Conservation (phyloP, 2,113 vertebrate genomes). For the Cyphomyrus plagiostoma region DNA sequence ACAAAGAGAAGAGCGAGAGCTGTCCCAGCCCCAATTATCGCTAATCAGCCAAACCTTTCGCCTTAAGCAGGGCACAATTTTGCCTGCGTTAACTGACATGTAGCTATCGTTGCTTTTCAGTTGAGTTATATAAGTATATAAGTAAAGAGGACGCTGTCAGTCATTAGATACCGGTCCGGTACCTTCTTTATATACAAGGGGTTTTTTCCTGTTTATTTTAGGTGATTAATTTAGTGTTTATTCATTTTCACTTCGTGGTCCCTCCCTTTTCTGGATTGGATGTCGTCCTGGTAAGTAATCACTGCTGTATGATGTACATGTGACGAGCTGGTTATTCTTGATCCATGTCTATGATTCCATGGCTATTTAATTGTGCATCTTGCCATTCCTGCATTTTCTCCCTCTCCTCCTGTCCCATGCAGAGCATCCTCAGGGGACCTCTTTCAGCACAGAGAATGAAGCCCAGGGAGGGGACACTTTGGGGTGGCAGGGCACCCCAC, state of each 20-base stretch:
- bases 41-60: neutral
- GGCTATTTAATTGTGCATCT: neutral
- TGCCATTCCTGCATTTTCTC: neutral
- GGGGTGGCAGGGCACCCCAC: slow-evolving; percentile 76
- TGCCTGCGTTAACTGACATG: neutral
- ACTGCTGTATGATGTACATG: neutral
- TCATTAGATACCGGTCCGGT: neutral
- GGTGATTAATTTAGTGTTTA: neutral
- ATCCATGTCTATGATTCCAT: neutral
- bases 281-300: neutral
- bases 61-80: neutral
- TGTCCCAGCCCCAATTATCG: slow-evolving; percentile 6
- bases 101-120: neutral
- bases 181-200: neutral
- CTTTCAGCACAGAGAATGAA: slow-evolving; percentile 64
- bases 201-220: neutral
- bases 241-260: neutral
- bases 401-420: slow-evolving; percentile 27
- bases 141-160: neutral
- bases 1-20: neutral
- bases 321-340: neutral
- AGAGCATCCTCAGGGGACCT: slow-evolving; percentile 74
- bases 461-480: slow-evolving; percentile 65
- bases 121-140: slow-evolving; percentile 15
- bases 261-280: neutral